A percentile compares a stretch with the other conserved stretches of the same genome.
Conservation (phyloP, 2,797 vertebrate genomes). For the Sparus aurata region DNA sequence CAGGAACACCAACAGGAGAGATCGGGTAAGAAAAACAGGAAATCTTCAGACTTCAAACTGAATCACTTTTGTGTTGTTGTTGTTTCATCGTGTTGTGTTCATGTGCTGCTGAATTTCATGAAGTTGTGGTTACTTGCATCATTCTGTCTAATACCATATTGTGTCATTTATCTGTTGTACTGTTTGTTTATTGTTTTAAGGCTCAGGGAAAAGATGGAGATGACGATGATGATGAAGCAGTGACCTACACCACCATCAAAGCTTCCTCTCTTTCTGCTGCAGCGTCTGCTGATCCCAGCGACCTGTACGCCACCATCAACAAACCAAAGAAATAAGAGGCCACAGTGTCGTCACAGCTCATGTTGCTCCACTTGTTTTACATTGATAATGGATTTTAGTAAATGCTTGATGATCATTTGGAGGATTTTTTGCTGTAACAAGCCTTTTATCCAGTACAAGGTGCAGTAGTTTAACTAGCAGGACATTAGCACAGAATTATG, state of each 20-base stretch:
- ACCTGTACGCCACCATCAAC: constrained; percentile 6
- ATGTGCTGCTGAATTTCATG: too few relatives aligned
- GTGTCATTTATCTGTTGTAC: not conserved
- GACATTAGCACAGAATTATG: not conserved
- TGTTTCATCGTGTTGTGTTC: too few relatives aligned
- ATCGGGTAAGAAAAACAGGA: too few relatives aligned
- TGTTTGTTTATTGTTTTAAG: not conserved
- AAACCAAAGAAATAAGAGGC: not conserved
- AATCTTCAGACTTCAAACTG: too few relatives aligned
- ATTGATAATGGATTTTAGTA: not conserved
- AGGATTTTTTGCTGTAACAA: not conserved
- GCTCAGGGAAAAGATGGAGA: not conserved
- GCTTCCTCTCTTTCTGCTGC: not conserved
- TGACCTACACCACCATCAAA: constrained; percentile 7
- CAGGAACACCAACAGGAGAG: too few relatives aligned
- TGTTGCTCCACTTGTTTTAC: not conserved
- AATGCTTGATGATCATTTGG: not conserved
- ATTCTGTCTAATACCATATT: not conserved
- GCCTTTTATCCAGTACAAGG: not conserved
- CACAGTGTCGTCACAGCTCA: not conserved
- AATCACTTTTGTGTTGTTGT: too few relatives aligned
- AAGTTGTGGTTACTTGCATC: too few relatives aligned
- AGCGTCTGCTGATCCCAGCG: not conserved
- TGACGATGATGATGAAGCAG: not conserved
- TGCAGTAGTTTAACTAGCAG: not conserved